Percentiles rank a stretch among this genome's conserved stretches.
Evolutionary conservation across 2,888 invertebrate species (phyloP).

Genomic region (Latheticus oryzae): DNA sequence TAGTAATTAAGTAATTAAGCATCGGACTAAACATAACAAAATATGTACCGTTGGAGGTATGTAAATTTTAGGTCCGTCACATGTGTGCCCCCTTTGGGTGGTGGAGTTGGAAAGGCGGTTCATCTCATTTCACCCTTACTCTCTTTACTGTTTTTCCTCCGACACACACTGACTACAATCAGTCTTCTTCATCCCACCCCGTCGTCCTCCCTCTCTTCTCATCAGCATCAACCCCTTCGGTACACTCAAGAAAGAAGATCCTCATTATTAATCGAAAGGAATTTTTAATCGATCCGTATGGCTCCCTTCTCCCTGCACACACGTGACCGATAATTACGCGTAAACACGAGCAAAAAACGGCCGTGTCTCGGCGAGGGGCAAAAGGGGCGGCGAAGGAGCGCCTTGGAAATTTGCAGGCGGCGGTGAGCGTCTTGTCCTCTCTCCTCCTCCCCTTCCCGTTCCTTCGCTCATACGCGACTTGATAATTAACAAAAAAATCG

Average conservation of each 20-base stretch:
- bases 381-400: slow-evolving; percentile 20
- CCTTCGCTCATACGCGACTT: slow-evolving; percentile 65
- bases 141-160: slow-evolving; percentile 68
- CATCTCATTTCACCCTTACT: slow-evolving; percentile 76
- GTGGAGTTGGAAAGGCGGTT: slow-evolving; percentile 66
- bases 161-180: slow-evolving; percentile 66
- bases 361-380: slow-evolving; percentile 13
- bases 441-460: too few relatives aligned
- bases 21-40: slow-evolving; percentile 26
- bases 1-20: slow-evolving; percentile 12
- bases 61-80: too few relatives aligned
- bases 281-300: slow-evolving; percentile 63
- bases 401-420: slow-evolving; percentile 41
- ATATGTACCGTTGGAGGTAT: too few relatives aligned
- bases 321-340: slow-evolving; percentile 38
- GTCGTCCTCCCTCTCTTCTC: slow-evolving; percentile 56
- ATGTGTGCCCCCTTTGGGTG: slow-evolving; percentile 39
- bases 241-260: slow-evolving; percentile 63
- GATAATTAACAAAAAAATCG: slow-evolving; percentile 68
- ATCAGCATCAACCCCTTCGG: slow-evolving; percentile 61
- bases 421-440: slow-evolving; percentile 42
- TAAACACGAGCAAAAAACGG: slow-evolving; percentile 34
- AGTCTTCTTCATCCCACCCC: slow-evolving; percentile 52
- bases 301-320: slow-evolving; percentile 23
- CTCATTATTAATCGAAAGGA: slow-evolving; percentile 65